Conservation (phyloP, 2,888 invertebrate genomes). For the Mesorhabditis sp. region DNA sequence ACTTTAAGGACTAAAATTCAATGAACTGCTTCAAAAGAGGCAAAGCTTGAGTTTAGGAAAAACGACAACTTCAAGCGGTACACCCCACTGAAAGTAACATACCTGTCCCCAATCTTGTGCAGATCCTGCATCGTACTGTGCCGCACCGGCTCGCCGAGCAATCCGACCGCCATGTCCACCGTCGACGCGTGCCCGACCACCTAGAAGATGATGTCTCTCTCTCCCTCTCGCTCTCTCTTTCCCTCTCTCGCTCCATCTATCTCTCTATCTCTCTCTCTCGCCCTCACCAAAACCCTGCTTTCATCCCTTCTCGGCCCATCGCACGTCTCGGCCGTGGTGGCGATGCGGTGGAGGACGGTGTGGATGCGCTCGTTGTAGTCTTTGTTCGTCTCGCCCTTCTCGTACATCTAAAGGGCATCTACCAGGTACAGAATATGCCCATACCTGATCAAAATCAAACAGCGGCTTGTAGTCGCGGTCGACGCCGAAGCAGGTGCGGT, state of each 20-base stretch:
- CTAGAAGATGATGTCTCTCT: conserved; percentile 9
- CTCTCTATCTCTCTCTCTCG: not conserved
- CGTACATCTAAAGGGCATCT: not conserved
- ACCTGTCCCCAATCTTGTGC: conserved; percentile 20
- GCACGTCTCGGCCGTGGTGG: conserved; percentile 13
- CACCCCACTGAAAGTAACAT: conserved; percentile 7
- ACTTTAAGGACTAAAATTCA: no score
- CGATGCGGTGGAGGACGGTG: conserved; percentile 22
- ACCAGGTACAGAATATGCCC: not conserved
- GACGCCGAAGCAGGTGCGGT: conserved; percentile 24
- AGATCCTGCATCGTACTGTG: conserved; percentile 23
- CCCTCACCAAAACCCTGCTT: conserved; percentile 20
- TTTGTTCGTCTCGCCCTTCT: conserved; percentile 21
- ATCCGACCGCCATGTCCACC: conserved; percentile 46
- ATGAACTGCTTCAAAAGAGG: no score
- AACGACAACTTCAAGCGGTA: no score
- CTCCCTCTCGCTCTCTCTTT: not conserved
- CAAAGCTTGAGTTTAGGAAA: no score
- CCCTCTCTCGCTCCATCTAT: not conserved
- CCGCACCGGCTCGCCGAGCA: conserved; percentile 26
- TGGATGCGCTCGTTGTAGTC: conserved; percentile 34
- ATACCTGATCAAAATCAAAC: not conserved
- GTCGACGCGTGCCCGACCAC: conserved; percentile 47
- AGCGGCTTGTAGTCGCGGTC: conserved; percentile 24
- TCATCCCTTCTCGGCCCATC: conserved; percentile 4